Percentiles rank a stretch among this genome's conserved stretches.
Conservation (phyloP, 2,797 vertebrate species). For the Gallinago nigripennis region DNA sequence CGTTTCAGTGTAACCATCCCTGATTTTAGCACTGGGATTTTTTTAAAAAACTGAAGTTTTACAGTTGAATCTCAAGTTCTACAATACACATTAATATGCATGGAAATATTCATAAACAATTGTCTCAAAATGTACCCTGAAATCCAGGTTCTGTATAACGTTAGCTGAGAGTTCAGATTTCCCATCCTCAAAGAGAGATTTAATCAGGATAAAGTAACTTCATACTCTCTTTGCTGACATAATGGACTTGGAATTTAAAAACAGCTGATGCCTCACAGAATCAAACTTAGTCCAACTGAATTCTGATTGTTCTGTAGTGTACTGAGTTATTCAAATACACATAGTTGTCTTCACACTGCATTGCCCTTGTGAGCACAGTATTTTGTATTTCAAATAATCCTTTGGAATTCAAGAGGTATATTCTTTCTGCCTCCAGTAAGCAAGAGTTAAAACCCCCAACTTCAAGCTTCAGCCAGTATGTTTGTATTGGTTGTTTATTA, state of each 20-base stretch:
- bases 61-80: not conserved
- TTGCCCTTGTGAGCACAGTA: not conserved
- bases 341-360: not conserved
- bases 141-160: not conserved
- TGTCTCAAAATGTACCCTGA: conserved; percentile 12
- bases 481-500: not conserved
- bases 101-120: not conserved
- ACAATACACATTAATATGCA: not conserved
- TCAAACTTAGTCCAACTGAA: not conserved
- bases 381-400: not conserved
- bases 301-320: not conserved
- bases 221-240: conserved; percentile 9
- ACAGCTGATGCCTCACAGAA: not conserved
- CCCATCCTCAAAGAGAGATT: conserved; percentile 42
- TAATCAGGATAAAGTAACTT: conserved; percentile 3
- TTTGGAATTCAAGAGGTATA: not conserved
- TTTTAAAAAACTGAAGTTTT: not conserved
- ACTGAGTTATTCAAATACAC: not conserved
- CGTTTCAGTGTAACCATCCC: not conserved
- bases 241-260: conserved; percentile 22
- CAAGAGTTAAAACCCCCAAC: not conserved
- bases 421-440: not conserved
- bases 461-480: not conserved
- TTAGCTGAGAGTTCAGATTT: conserved; percentile 27
- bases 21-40: not conserved